Evolutionary conservation across 2,888 invertebrate genomes (phyloP).

Genomic region (Carcina quercana): DNA sequence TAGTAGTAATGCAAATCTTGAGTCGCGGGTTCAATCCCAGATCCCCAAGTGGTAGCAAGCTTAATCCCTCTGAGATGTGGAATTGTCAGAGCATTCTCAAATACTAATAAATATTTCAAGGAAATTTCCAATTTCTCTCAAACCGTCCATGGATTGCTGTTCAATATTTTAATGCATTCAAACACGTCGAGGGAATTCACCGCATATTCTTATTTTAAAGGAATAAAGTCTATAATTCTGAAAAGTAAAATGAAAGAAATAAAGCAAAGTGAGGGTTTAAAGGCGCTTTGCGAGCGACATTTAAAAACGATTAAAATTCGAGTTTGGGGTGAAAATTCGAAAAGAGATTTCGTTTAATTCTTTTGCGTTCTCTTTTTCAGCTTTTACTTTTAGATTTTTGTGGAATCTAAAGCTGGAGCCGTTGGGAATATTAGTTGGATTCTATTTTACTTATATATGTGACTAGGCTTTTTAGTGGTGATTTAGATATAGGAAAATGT

Average conservation of each 20-base stretch:
- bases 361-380: slow-evolving; percentile 10
- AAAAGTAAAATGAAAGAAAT: slow-evolving; percentile 1
- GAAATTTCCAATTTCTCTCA: slow-evolving; percentile 1
- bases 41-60: no score
- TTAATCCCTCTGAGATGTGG: no score
- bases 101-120: no score
- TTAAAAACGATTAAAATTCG: slow-evolving; percentile 35
- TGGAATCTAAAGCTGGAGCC: no score
- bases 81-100: no score
- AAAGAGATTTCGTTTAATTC: slow-evolving; percentile 24
- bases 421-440: no score
- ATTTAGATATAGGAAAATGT: no score
- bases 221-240: not conserved
- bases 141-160: slow-evolving; percentile 1
- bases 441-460: no score
- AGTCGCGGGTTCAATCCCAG: no score
- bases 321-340: slow-evolving; percentile 23
- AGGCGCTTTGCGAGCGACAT: slow-evolving; percentile 21
- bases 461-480: no score
- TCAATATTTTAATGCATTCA: slow-evolving; percentile 2
- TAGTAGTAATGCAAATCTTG: no score
- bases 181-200: slow-evolving; percentile 1
- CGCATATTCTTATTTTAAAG: not conserved
- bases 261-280: slow-evolving; percentile 10
- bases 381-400: slow-evolving; percentile 6